Percentiles rank a stretch among this genome's conserved stretches.
phyloP scores from a whole-genome alignment of 2,797 vertebrate species.

The Anableps anableps region DNA sequence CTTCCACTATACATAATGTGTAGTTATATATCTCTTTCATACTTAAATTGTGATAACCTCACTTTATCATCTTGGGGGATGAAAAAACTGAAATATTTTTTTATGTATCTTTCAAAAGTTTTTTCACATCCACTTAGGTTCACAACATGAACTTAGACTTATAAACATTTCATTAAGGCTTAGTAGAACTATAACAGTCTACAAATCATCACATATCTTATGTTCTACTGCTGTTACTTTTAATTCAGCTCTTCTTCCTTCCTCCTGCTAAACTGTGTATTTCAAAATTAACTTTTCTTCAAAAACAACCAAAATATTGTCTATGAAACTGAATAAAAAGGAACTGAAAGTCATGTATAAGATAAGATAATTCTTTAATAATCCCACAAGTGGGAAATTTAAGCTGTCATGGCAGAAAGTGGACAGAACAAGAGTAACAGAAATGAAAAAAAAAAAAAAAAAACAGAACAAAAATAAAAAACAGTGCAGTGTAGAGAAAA shows the following conservation, averaged over 20 bases:
- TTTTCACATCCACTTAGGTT: background rate
- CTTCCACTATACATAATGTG: conserved; percentile 34
- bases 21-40: conserved; percentile 21
- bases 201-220: background rate
- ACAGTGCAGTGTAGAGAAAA: no score
- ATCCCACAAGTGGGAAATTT: no score
- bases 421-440: no score
- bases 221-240: background rate
- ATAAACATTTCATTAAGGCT: background rate
- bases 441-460: background rate
- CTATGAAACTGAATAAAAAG: background rate
- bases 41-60: background rate
- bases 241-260: background rate
- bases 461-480: no score
- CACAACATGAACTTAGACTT: background rate
- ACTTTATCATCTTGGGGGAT: background rate
- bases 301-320: background rate
- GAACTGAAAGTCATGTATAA: background rate
- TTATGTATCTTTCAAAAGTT: background rate
- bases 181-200: background rate
- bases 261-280: background rate
- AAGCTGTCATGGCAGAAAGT: no score
- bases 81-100: background rate
- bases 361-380: no score
- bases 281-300: background rate